Base-by-base conservation (phyloP, 2,797 vertebrate genomes). In the Danio jaintianensis region DNA sequence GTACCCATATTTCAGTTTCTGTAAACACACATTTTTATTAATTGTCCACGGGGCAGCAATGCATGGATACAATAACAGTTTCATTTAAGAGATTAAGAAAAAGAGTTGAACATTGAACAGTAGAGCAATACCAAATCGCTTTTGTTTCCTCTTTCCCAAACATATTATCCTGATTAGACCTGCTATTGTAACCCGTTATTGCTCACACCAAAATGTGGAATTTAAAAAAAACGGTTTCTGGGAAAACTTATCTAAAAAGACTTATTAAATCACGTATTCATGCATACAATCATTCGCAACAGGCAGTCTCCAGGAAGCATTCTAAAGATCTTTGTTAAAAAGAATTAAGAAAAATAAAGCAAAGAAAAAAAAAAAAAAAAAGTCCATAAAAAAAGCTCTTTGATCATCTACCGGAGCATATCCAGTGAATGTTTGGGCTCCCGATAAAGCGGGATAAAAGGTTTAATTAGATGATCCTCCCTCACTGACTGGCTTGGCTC, bases 351-450 rank as follows among this genome's bases (percentile, higher is more conserved):
- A 85, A n/a, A 80, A 53, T 55, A 87, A 87, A 83, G 78, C 80
- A 85, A 89, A 87, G 86, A 82, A 81, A 7, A 48, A 13, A 4
- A 68, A 36, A 18, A 11, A 58, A 29, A 45, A 38, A 83, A 82
- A 78, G 81, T 90, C 89, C 56, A 62, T 86, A 87, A 91, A 93
- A 92, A 92, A 92, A 89, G 87, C 83, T 88, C 78, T 90, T 86
- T 88, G 68, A 82, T 90, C 85, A 87, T 91, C 89, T 90, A 90
- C 75, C 20, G 71, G 89, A 85, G 62, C 22, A 88, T 81, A 84
- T 79, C 80, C 76, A 81, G 80, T 80, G 75, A 85, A 88, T 77
- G 52, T 58, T 66, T 61, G 20, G 73, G 78, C 38, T 70, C 77
- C 72, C 70, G 66, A 81, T 50, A 81, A 83, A 75, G 77, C 78